A percentile compares a stretch with the other conserved stretches of the same genome.
phyloP scores from a whole-genome alignment of 1,140 invertebrate species.

The Lycorma delicatula region DNA sequence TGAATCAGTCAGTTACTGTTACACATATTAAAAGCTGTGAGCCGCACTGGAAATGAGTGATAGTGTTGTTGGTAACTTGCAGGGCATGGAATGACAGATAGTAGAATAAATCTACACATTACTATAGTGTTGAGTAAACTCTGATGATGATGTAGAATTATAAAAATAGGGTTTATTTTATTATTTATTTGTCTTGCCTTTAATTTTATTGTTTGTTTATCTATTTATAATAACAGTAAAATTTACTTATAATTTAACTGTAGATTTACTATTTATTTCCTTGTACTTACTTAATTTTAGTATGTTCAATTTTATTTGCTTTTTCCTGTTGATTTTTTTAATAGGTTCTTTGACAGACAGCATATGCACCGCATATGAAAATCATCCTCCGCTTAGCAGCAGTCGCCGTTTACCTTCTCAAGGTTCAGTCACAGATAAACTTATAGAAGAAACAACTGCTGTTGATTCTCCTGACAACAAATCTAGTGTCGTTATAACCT shows the following conservation, averaged over 20 bases:
- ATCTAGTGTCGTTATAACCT: no score
- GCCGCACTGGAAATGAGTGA: no score
- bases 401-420: conserved; percentile 9
- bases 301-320: not conserved
- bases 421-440: not conserved
- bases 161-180: not conserved
- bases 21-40: no score
- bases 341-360: conserved; percentile 50
- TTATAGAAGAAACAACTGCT: conserved; percentile 11
- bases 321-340: conserved; percentile 18
- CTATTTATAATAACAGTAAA: not conserved
- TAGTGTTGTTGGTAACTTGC: no score
- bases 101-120: no score
- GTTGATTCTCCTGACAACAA: conserved; percentile 11
- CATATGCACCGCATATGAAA: conserved; percentile 51
- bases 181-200: not conserved
- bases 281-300: not conserved
- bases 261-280: conserved; percentile 1
- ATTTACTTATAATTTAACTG: not conserved
- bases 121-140: no score
- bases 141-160: not conserved
- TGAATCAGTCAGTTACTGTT: no score
- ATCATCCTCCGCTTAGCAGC: conserved; percentile 1
- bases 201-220: not conserved
- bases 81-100: no score